Evolutionary conservation across 2,113 vertebrate species (phyloP), one percentile per base, ranked within the genome.

Genomic region (Rhagologus leucostigma): DNA sequence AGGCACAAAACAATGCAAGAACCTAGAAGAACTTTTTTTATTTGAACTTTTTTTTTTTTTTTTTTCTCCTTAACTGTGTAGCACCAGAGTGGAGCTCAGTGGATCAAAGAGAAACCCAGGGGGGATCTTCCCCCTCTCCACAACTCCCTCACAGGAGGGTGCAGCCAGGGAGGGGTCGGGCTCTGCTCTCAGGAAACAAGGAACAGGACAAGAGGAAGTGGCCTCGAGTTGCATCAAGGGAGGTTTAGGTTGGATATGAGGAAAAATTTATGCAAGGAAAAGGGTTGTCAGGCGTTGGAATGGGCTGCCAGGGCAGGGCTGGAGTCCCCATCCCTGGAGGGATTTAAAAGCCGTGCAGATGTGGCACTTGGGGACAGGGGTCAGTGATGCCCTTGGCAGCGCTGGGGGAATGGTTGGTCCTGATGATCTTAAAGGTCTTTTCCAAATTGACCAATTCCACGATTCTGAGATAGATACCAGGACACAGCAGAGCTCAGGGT

Each of bases 241-340:
- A 77, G 13, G 18, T 52, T 52, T 23, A 29, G 18, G 19, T 53
- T 16, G 27, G 27, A 19, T 46, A 15, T 8, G 16, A 60, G 37
- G 53, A 60, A 69, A 69, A 19, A 13, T 1, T 33, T 4, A 8
- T 39, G 24, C 41, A 39, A 53, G 23, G 19, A n/a, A n/a, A 62
- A 20, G 15, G 1, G 1, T 30, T 62, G 47, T 39, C 1, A 6
- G 41, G 20, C 30, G n/a, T 2, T 46, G 74, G 53, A 10, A 60
- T 10, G 39, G 35, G 39, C 21, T 67, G 42, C 16, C 35, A 32
- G 53, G 62, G 4, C 8, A 16, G 32, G 42, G 70, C 35, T 76
- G 71, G 44, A 20, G 35, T 52, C 32, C 8, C 53, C 44, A 52
- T 14, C 26, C 14, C 27, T 44, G 46, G 11, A 50, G 26, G 52